These are phyloP conservation scores for Zaprionus gabonicus DNA, from an alignment of 1,140 invertebrate species.

Conservation along the genomic window DNA sequence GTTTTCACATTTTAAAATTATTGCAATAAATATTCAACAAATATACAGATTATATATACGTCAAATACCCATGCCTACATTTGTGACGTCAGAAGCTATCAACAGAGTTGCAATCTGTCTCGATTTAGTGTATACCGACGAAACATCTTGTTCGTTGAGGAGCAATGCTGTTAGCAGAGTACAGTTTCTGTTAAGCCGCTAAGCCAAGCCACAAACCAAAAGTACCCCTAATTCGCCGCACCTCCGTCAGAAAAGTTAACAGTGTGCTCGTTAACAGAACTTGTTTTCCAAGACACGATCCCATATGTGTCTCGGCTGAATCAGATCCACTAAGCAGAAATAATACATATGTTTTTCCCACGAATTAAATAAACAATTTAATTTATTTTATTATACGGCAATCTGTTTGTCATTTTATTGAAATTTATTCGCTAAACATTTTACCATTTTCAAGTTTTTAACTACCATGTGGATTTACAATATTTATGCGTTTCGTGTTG, in stretches of 20 bases:
- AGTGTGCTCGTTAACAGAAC: background rate
- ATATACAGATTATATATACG: no score
- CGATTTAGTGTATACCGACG: background rate
- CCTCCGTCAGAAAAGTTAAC: no score
- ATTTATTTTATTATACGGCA: conserved; percentile 63
- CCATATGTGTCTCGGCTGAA: no score
- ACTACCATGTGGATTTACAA: conserved; percentile 79
- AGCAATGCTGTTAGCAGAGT: conserved; percentile 18
- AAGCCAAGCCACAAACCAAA: conserved; percentile 27
- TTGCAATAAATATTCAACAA: background rate
- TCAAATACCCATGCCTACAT: background rate
- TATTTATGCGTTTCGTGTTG: conserved; percentile 46
- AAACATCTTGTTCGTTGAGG: background rate
- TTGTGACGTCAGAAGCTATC: background rate
- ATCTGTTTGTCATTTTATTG: conserved; percentile 59
- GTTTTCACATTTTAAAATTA: background rate
- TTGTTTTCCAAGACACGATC: no score
- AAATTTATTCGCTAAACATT: conserved; percentile 76
- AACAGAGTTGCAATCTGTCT: background rate
- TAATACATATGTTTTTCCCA: background rate
- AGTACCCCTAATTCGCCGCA: no score
- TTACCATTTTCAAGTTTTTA: conserved; percentile 78
- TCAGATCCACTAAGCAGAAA: no score
- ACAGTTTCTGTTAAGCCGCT: background rate
- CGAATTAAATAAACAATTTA: conserved; percentile 10